Base-by-base conservation (phyloP, 2,113 vertebrate genomes). In the Rutilus rutilus region DNA sequence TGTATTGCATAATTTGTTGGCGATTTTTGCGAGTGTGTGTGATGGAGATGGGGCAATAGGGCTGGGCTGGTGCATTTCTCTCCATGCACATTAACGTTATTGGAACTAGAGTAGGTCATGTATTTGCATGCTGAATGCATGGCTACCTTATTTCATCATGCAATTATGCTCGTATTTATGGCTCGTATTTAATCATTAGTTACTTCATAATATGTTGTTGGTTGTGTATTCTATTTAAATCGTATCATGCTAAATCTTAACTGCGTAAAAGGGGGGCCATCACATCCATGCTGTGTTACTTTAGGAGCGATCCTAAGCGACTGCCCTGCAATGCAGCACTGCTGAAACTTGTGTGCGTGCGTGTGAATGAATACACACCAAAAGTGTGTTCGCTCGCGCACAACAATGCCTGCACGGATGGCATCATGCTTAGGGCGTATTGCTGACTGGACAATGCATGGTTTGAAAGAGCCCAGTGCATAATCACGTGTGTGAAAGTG, bases 291-390 rank as follows among this genome's bases (percentile, higher is more conserved):
- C 84, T 73, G 47, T 84, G 85, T 7, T 65, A 83, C 77, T 84
- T 84, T 77, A 83, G 89, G 87, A 90, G 90, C 83, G 85, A 92
- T 89, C 89, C 89, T 85, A 88, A 90, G 88, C 88, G 89, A 86
- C 86, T 93, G 91, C 93, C 92, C 95, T 93, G 95, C 89, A 94
- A 90, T 95, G 94, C 93, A 91, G 89, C 92, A 93, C 89, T 87
- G 91, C 93, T 90, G 90, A 76, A 84, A 73, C 30, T 82, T 25
- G 78, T 76, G 86, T 83, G 86, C 62, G 83, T 67, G 86, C 45
- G 64, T 67, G 86, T 8, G 69, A 19, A 52, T 45, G 71, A 19
- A 52, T 45, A 42, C 79, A 82, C 79, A 69, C 27, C 6, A 30
- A 82, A 50, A 52, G 83, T 42, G 65, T 47, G 75, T 25, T 67